Evolutionary conservation across 2,888 invertebrate species (phyloP).

Genomic region (Leptinotarsa rubiginosa): DNA sequence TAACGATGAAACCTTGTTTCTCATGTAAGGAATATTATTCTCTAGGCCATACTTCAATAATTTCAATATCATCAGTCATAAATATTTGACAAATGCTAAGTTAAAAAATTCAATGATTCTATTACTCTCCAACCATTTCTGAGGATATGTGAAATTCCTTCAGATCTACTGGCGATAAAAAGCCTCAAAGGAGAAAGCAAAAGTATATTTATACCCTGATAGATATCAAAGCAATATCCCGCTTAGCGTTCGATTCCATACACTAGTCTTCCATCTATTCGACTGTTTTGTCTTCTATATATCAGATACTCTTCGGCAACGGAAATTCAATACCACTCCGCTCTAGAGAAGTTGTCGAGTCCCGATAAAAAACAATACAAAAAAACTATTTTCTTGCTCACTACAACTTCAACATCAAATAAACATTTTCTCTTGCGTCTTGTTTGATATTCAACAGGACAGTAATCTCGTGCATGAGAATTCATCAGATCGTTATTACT

Average conservation of each 20-base stretch:
- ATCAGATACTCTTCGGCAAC: not conserved
- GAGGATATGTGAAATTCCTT: too few relatives aligned
- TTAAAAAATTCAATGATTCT: too few relatives aligned
- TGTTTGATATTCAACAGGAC: conserved; percentile 16
- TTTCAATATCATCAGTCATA: too few relatives aligned
- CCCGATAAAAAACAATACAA: conserved; percentile 20
- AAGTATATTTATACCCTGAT: not conserved
- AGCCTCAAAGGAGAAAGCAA: too few relatives aligned
- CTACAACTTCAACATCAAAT: conserved; percentile 23
- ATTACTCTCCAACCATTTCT: too few relatives aligned
- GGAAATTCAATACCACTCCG: conserved; percentile 12
- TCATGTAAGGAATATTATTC: too few relatives aligned
- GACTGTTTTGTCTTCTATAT: not conserved
- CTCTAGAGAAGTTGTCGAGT: not conserved
- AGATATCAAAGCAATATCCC: not conserved
- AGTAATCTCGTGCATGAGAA: not conserved
- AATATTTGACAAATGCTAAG: too few relatives aligned
- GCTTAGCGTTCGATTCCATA: not conserved
- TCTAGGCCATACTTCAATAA: too few relatives aligned
- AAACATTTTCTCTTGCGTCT: not conserved
- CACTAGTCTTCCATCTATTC: not conserved
- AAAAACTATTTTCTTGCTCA: conserved; percentile 23
- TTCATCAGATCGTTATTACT: too few relatives aligned
- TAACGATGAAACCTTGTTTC: too few relatives aligned
- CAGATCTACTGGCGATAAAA: too few relatives aligned